Evolutionary conservation across 1,140 invertebrate genomes (phyloP).

Genomic region (Caenorhabditis tropicalis): DNA sequence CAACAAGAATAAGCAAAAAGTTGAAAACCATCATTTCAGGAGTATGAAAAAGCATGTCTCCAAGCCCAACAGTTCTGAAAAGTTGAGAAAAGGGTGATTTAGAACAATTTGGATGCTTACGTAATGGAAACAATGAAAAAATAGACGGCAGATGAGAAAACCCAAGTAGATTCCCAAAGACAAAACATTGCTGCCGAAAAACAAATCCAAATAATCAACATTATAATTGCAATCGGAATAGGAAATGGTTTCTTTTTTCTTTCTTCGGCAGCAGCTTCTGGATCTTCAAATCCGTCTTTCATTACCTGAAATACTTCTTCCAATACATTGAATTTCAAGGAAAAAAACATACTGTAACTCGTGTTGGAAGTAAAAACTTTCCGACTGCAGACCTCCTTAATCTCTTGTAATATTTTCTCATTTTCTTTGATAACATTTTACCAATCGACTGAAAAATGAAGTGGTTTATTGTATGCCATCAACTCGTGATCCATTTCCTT

Average conservation of each 20-base stretch:
- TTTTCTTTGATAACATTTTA: constrained; percentile 3
- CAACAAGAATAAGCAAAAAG: constrained; percentile 69
- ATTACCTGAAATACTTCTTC: constrained; percentile 42
- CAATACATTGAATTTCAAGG: background rate
- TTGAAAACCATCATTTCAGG: constrained; percentile 71
- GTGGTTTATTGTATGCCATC: background rate
- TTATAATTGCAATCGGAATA: constrained; percentile 65
- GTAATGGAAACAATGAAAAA: constrained; percentile 72
- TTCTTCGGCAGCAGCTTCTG: constrained; percentile 48
- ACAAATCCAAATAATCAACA: constrained; percentile 69
- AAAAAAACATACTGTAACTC: constrained; percentile 25
- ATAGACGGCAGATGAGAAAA: constrained; percentile 67
- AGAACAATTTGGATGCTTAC: constrained; percentile 53
- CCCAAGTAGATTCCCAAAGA: constrained; percentile 70
- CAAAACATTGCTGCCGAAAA: constrained; percentile 66
- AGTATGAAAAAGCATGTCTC: constrained; percentile 68
- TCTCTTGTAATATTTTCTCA: constrained; percentile 35
- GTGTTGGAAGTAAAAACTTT: background rate
- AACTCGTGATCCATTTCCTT: background rate
- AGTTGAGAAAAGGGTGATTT: background rate
- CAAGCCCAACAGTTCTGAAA: constrained; percentile 69
- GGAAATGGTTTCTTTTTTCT: constrained; percentile 61
- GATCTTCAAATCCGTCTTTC: constrained; percentile 29
- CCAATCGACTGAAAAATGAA: constrained; percentile 14
- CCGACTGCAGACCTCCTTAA: constrained; percentile 17